Evolutionary conservation across 2,888 invertebrate species (phyloP).

Genomic region (Apodemia mormo): DNA sequence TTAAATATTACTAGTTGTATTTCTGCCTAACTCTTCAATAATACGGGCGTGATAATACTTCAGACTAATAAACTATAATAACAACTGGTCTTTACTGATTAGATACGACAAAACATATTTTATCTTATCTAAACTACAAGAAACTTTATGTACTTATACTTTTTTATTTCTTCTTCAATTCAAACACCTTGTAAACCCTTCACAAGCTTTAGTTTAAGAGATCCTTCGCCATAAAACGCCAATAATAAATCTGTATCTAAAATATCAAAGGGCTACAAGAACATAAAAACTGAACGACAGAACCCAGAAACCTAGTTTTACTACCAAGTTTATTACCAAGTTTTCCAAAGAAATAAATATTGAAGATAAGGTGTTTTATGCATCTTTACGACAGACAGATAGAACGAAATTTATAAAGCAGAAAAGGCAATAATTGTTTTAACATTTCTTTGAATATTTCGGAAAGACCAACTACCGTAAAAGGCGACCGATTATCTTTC

Average conservation of each 20-base stretch:
- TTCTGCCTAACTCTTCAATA: no score
- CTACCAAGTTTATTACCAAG: conserved; percentile 3
- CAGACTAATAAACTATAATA: no score
- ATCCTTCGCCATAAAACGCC: conserved; percentile 4
- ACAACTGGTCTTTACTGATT: no score
- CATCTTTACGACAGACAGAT: background rate
- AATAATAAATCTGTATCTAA: conserved; percentile 15
- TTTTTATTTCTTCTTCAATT: background rate
- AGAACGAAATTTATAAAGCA: background rate
- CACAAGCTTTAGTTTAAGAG: background rate
- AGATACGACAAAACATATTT: no score
- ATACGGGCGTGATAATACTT: no score
- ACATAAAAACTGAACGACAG: background rate
- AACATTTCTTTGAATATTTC: no score
- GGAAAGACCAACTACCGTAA: no score
- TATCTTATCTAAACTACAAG: background rate
- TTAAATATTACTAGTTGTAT: no score
- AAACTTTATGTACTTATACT: background rate
- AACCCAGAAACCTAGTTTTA: conserved; percentile 16
- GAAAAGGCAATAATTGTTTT: background rate
- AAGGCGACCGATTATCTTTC: no score
- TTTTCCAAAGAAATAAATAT: conserved; percentile 6
- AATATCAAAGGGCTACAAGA: background rate
- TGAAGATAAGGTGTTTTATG: conserved; percentile 14
- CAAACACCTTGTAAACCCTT: conserved; percentile 4